These are phyloP conservation scores for Kryptolebias ocellatus DNA, from an alignment of 2,797 vertebrate genomes.

Conservation along the genomic window DNA sequence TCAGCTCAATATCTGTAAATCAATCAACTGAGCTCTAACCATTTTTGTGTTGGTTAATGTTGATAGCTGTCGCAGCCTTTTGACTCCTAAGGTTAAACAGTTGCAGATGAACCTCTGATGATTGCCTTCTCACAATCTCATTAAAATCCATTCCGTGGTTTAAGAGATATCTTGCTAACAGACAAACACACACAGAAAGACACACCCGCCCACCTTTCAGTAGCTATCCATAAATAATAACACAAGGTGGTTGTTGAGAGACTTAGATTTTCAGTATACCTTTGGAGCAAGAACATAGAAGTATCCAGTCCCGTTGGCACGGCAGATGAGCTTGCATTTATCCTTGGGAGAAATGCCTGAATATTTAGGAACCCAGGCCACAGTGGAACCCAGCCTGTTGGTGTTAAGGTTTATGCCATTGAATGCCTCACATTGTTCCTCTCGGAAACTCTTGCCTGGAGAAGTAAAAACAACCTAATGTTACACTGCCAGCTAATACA, in stretches of 20 bases:
- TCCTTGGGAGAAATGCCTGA: slow-evolving; percentile 92
- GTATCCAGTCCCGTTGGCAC: slow-evolving; percentile 95
- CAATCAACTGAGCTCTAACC: too few relatives aligned
- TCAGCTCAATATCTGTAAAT: too few relatives aligned
- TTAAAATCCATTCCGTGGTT: too few relatives aligned
- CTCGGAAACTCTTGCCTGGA: slow-evolving; percentile 91
- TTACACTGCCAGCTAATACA: not conserved
- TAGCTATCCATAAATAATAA: not conserved
- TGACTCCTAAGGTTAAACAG: too few relatives aligned
- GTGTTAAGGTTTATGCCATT: slow-evolving; percentile 94
- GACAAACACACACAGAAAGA: too few relatives aligned
- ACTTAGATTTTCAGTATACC: slow-evolving; percentile 71
- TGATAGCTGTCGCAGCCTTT: too few relatives aligned
- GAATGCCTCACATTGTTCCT: slow-evolving; percentile 95
- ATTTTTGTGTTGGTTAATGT: too few relatives aligned
- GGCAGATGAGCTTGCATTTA: slow-evolving; percentile 96
- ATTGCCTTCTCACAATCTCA: too few relatives aligned
- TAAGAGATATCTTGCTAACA: too few relatives aligned
- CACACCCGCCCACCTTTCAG: too few relatives aligned
- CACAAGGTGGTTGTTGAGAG: not conserved
- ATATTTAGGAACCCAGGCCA: slow-evolving; percentile 96
- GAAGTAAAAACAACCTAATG: not conserved
- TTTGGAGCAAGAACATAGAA: slow-evolving; percentile 95
- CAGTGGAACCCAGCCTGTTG: slow-evolving; percentile 88
- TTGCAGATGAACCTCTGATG: too few relatives aligned